These are phyloP conservation scores for Lamproptera curius DNA, from an alignment of 2,888 invertebrate species.

Conservation along the genomic window DNA sequence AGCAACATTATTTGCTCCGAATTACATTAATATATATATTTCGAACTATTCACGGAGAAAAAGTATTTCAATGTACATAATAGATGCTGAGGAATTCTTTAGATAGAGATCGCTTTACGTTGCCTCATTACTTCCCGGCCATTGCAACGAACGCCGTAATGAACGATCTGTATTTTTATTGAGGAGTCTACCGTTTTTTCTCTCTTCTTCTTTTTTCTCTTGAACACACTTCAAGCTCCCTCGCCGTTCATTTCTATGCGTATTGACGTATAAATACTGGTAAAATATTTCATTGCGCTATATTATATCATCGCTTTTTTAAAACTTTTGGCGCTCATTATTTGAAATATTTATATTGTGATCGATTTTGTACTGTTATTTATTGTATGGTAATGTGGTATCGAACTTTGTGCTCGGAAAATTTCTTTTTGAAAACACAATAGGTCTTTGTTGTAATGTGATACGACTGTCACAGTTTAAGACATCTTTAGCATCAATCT, in stretches of 20 bases:
- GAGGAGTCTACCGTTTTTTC: constrained; percentile 3
- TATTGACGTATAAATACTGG: neutral
- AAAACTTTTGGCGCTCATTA: no score
- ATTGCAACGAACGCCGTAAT: constrained; percentile 12
- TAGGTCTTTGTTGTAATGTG: no score
- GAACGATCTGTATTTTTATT: constrained; percentile 20
- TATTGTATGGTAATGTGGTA: no score
- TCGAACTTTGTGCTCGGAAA: no score
- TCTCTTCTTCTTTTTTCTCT: constrained; percentile 6
- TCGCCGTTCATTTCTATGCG: neutral
- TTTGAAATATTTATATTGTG: no score
- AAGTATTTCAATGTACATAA: constrained; percentile 6
- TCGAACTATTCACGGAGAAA: constrained; percentile 6
- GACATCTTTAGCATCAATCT: no score
- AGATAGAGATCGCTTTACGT: constrained; percentile 13
- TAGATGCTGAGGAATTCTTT: neutral
- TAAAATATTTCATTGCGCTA: no score
- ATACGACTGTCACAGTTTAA: no score
- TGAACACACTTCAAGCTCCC: constrained; percentile 2
- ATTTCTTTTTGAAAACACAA: no score
- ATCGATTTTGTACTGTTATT: no score
- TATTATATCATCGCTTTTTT: no score
- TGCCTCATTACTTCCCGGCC: constrained; percentile 16
- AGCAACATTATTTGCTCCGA: neutral
- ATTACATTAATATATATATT: neutral